Base-by-base conservation (phyloP, 2,113 vertebrate species). In the Dipodomys ordii region DNA sequence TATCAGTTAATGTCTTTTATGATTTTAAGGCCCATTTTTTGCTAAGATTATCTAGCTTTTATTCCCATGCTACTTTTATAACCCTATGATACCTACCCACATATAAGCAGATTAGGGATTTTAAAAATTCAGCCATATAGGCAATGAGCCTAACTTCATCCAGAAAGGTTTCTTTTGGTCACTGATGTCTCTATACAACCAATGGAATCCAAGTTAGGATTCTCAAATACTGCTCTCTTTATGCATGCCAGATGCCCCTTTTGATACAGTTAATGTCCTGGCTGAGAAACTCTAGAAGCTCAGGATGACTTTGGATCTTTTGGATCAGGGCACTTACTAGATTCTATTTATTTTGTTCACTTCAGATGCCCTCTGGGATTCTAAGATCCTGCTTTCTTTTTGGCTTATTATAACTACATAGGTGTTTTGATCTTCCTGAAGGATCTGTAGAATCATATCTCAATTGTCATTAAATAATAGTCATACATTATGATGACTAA, bases 121-220 rank as follows among this genome's bases (percentile, higher is more conserved):
- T 72, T 78, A 5, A 83, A 91, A 94, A 28, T 72, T 71, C 3
- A 94, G 19, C 11, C 16, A 88, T 2, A 11, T 57, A 88, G 27
- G 19, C 46, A 72, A 22, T 71, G 39, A 19, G 20, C 16, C 28
- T 32, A 72, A 49, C 9, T 87, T 74, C 25, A 32, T 84, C 11
- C n/a, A 30, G 77, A 81, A 90, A 53, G 4, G 35, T 32, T 46
- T 82, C 35, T 94, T 60, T 96, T 81, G 35, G n/a, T 91, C 72
- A 49, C 62, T 92, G 44, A 6, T 91, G 0, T 80, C 35, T 95
- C 68, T 62, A 49, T 30, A 9, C 1, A 57, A 13, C 6, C 10
- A 35, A 39, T 7, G 23, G 27, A 84, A 90, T 27, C 12, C 11
- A 78, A 53, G 12, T 68, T 80, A 81, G 87, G 12, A 6, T 84